A percentile compares a stretch with the other conserved stretches of the same genome.
Evolutionary conservation across 2,888 invertebrate species (phyloP).

Genomic region (Kryphioiulus occultus): DNA sequence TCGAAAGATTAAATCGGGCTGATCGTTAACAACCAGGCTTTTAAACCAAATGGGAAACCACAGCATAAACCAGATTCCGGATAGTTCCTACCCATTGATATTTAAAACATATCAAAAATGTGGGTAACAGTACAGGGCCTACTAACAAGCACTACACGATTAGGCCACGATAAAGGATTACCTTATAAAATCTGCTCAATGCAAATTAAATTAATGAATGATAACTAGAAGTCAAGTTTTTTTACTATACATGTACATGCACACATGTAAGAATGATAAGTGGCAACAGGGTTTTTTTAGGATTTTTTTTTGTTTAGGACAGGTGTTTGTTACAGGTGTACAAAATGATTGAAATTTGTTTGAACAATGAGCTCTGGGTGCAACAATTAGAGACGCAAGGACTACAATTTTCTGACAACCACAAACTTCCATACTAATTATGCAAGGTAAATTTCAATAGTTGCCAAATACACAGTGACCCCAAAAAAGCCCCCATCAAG

Average conservation of each 20-base stretch:
- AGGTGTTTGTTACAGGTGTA: constrained; percentile 38
- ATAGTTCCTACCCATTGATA: background rate
- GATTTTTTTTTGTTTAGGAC: background rate
- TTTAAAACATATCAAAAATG: background rate
- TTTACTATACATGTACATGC: background rate
- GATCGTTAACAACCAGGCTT: background rate
- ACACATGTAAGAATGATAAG: background rate
- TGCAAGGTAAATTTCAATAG: background rate
- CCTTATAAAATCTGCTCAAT: background rate
- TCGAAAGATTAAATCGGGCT: background rate
- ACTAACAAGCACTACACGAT: background rate
- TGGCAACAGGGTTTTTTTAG: background rate
- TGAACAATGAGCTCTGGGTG: background rate
- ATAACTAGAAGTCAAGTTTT: background rate
- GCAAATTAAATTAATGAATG: background rate
- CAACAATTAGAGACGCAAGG: constrained; percentile 17
- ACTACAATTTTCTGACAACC: background rate
- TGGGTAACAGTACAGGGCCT: background rate
- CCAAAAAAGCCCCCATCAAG: background rate
- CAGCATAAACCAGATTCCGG: background rate
- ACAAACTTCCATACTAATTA: background rate
- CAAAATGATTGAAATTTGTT: background rate
- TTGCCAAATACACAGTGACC: background rate
- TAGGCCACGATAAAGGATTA: background rate
- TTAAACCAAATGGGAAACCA: background rate